Evolutionary conservation across 92 coral and sea anemone genomes (phyloP), one percentile per base, ranked within the genome.

Genomic region (Virgularia gustaviana): DNA sequence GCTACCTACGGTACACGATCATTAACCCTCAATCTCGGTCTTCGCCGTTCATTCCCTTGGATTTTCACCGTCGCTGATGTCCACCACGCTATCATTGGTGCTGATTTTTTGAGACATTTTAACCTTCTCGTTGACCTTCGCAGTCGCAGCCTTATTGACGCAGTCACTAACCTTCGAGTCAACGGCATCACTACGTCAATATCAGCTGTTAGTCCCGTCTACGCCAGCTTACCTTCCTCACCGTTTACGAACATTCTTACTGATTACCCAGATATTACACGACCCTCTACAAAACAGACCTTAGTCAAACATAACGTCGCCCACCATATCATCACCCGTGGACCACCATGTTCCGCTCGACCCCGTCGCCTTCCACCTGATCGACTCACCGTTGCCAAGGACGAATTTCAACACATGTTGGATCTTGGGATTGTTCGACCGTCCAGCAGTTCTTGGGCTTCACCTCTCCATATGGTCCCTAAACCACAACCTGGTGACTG

Each of bases 11-110:
- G 59, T 38, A 24, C 51, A 9, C 13, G 70, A 62, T 62, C 70
- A 35, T 62, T 62, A 62, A 62, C 70, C 70, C 70, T 62, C 70
- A 62, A 62, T 33, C 70, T 62, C 43, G 70, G 70, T 62, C 36
- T 41, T 35, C 49, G 34, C 2, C 70, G 70, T n/a, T 32, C 70
- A 62, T 62, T 25, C 35, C 49, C 38, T 27, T 62, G 70, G 70
- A 25, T 62, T 29, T 62, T 62, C 70, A 62, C 70, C 70, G 35
- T 62, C 70, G 70, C 70, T 8, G 70, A 25, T 31, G 70, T 62
- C 43, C 29, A 31, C 16, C 70, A 62, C 24, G 43, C 70, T 25
- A 47, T 47, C 55, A 4, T 47, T 25, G 55, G 55, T 47, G 55
- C 55, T 15, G 55, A 47, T 47, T 62, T 62, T 44, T 33, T 62